Evolutionary conservation across 2,888 invertebrate genomes (phyloP), one percentile per base, ranked within the genome.

Genomic region (Pseudococcus longispinus): DNA sequence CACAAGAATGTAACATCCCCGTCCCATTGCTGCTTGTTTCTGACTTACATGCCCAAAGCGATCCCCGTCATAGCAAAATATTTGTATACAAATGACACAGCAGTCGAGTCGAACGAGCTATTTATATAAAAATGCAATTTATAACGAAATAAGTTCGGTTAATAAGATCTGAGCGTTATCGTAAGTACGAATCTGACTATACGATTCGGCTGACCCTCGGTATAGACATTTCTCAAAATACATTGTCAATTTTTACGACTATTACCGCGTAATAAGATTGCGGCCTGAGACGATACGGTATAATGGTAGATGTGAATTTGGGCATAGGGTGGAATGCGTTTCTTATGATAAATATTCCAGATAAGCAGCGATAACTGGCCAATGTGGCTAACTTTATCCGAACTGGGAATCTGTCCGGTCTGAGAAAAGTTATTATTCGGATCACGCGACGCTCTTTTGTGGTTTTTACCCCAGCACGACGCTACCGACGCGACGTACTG

Each of bases 381-480:
- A 85, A 85, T 85, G 85, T 70, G 85, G 85, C 85, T 65, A 44
- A 70, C 85, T 65, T 85, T 85, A 85, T 85, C 85, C 85, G 26
- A 85, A 74, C 70, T 74, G 70, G 85, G 70, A 85, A 85, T 85
- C 85, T 85, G 70, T 85, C 85, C 85, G 65, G 70, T 42, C 70
- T 70, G 26, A 70, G 26, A 20, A 70, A 85, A 70, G 85, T 85
- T 85, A 85, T 85, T 85, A 85, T 85, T 85, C 85, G 85, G 70
- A 85, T 85, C 85, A 85, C 85, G 85, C 85, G 85, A 85, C 85
- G 85, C 70, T 85, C 85, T 85, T 85, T 85, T 85, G 85, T 85
- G 85, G 85, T 85, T 85, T 65, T 70, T 70, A 85, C 85, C 85
- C 85, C 74, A 85, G 60, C 84, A n/a, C 70, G 84, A 84, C 84